These are phyloP conservation scores for Cassiopea xamachana DNA, from an alignment of 30 jellyfish, hydroid and myxozoan species.

Conservation along the genomic window DNA sequence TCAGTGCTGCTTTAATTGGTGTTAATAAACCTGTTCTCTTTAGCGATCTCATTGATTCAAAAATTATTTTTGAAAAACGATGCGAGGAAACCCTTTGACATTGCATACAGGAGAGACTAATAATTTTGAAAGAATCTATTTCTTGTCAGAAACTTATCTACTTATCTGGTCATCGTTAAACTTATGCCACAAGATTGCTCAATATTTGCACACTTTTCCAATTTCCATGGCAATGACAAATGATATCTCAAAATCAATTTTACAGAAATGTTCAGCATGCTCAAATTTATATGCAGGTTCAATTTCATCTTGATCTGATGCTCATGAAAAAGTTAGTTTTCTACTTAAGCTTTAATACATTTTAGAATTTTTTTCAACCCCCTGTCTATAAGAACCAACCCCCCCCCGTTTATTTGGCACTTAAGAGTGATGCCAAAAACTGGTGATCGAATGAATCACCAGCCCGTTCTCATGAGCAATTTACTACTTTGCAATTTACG, in stretches of 20 bases:
- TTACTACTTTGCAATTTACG: no score
- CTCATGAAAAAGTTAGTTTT: slow-evolving; percentile 4
- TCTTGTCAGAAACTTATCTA: background rate
- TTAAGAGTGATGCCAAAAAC: no score
- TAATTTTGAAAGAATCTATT: background rate
- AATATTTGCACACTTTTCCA: background rate
- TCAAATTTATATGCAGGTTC: background rate
- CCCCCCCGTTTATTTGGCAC: no score
- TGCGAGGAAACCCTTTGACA: background rate
- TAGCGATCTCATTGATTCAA: background rate
- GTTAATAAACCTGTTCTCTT: background rate
- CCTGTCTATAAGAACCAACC: no score
- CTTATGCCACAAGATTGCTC: slow-evolving; percentile 6
- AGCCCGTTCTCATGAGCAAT: no score
- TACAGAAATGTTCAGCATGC: background rate
- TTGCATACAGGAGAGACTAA: background rate
- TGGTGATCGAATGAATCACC: no score
- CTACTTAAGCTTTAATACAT: background rate
- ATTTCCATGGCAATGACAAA: background rate
- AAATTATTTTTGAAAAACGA: background rate
- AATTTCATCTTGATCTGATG: background rate
- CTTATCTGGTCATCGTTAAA: background rate
- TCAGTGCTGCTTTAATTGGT: background rate
- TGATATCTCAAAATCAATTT: background rate
- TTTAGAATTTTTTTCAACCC: no score